Base-by-base conservation (phyloP, 2,888 invertebrate species). In the Xestia sexstrigata region DNA sequence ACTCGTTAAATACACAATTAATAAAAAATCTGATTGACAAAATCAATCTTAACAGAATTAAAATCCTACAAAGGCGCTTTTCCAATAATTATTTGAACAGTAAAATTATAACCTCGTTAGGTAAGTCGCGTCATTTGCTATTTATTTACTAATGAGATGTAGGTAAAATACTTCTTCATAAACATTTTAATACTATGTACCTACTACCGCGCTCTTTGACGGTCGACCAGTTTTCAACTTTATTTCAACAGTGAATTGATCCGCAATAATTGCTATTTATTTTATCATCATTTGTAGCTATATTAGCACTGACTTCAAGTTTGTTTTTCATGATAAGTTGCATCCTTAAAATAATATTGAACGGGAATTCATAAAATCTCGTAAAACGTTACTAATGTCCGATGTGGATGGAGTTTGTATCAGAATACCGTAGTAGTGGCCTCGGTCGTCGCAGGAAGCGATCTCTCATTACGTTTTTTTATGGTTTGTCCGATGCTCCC, bases 401-500 rank as follows among this genome's bases (percentile, higher is more conserved):
- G 70, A 84, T 83, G 84, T 83, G 72, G 70, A 84, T 83, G 72
- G 70, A 84, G 78, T 87, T 87, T 84, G 88, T 89, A 86, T 89
- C 85, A 81, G 85, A 88, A 86, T 88, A 85, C 81, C 80, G 85
- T 90, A 87, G 90, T 88, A 89, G 89, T 90, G 89, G 90, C 91
- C 89, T 88, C 90, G 91, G 89, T 87, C 91, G 93, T 86, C 94
- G 94, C 96, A 96, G 96, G 96, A 96, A 96, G 93, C 94, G 95
- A 95, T 96, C 95, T 95, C 95, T 96, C 96, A 95, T 95, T 95
- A 95, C 93, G 91, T 93, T 96, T 96, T 88, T 96, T 96, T 95
- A 94, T 94, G 93, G 93, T 93, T 92, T 95, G 95, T 95, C 93
- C 94, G 94, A 95, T 95, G 95, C 94, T 93, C 94, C 94, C 94